Evolutionary conservation across 2,888 invertebrate genomes (phyloP).

Genomic region (Ophion ellenae): DNA sequence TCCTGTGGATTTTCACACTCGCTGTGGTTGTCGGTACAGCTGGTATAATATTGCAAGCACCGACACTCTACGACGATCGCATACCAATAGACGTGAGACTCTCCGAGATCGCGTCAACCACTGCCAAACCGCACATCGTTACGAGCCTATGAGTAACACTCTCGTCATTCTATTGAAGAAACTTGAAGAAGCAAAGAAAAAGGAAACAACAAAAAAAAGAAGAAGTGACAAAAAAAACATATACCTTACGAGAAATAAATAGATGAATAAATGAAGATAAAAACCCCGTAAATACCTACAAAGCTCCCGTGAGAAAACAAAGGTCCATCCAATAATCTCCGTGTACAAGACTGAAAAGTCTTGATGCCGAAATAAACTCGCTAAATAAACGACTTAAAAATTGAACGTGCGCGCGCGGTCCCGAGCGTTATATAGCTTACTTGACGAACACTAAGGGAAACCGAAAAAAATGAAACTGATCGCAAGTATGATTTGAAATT

Average conservation of each 20-base stretch:
- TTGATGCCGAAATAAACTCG: conserved; percentile 51
- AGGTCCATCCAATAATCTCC: conserved; percentile 62
- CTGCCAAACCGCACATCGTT: conserved; percentile 91
- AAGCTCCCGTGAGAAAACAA: conserved; percentile 53
- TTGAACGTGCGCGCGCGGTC: conserved; percentile 61
- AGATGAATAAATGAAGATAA: conserved; percentile 60
- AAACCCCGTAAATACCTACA: conserved; percentile 54
- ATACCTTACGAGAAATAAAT: conserved; percentile 53
- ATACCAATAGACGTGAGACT: conserved; percentile 94
- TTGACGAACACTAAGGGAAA: not conserved
- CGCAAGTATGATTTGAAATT: conserved; percentile 48
- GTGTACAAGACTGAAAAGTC: conserved; percentile 42
- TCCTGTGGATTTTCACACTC: conserved; percentile 98
- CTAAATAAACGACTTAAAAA: conserved; percentile 48
- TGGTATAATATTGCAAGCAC: conserved; percentile 97
- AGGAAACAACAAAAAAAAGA: not conserved
- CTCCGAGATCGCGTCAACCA: conserved; percentile 95
- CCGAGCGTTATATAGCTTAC: conserved; percentile 58
- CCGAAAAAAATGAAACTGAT: not conserved
- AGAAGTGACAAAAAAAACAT: conserved; percentile 19
- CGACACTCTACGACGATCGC: conserved; percentile 96
- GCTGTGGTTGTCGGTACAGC: conserved; percentile 97
- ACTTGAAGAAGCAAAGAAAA: conserved; percentile 7
- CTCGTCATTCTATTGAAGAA: conserved; percentile 56
- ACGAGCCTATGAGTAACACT: conserved; percentile 81